Base-by-base conservation (phyloP, 2,797 vertebrate species). In the Clarias pachynema region DNA sequence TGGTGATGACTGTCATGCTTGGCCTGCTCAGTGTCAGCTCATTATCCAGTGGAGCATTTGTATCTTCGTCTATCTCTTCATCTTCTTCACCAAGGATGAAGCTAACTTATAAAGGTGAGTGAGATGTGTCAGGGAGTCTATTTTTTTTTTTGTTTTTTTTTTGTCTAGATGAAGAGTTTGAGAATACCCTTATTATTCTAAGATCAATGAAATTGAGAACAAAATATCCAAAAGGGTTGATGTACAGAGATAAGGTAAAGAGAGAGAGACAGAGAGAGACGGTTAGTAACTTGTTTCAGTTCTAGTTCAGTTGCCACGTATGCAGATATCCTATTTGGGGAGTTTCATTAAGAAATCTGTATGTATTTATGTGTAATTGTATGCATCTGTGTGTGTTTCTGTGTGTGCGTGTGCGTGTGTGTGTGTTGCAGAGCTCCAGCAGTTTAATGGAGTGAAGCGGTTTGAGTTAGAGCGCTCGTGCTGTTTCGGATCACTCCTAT, bases 401-500 rank as follows among this genome's bases (percentile, higher is more conserved):
- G 24, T 65, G 24, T 49, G 29, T 81, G 10, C 82, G 69, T 83
- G 75, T 66, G 63, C 79, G 49, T 63, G 44, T 78, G 63, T 88
- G 14, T 75, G 56, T 29, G n/a, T 74, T 82, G 15, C 93, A 99
- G 98, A 99, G 87, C 91, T 99, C 88, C 95, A 94, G 92, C 94
- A 95, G 91, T 96, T 94, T 83, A 96, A 97, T 0, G 96, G 97
- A 0, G 95, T 99, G 69, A 95, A 93, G 10, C 94, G 95, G 5
- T 99, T 96, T 44, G 93, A 96, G 22, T 90, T 97, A 89, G 96
- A 97, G 29, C 96, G 96, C 0, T 97, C 97, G 0, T 99, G 98
- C 93, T 99, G 97, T 92, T 99, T 97, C 0, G 95, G 97, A 16
- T 92, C 96, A 10, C 92, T 99, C 91, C 93, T 99, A 86, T 87